Evolutionary conservation across 2,797 vertebrate genomes (phyloP).

Genomic region (Fistularia tabacaria): DNA sequence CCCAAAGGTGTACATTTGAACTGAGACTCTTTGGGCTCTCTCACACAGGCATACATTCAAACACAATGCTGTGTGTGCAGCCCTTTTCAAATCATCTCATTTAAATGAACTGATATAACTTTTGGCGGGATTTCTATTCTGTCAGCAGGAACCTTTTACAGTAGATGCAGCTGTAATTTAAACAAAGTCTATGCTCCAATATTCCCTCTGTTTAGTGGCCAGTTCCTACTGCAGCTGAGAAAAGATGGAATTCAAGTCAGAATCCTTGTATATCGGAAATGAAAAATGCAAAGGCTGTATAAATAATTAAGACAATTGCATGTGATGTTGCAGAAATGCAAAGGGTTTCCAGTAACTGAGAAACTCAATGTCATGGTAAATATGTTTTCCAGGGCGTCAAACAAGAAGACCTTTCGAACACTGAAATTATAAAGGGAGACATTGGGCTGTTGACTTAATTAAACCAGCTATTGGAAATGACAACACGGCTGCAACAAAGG

Average conservation of each 20-base stretch:
- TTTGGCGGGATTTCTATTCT: constrained; percentile 18
- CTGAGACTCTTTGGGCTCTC: not conserved
- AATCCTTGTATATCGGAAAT: not conserved
- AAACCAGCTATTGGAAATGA: too few relatives aligned
- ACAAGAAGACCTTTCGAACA: too few relatives aligned
- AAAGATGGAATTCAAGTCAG: not conserved
- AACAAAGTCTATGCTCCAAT: constrained; percentile 14
- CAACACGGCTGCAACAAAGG: too few relatives aligned
- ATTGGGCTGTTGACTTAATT: too few relatives aligned
- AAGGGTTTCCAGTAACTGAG: too few relatives aligned
- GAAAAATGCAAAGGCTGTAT: not conserved
- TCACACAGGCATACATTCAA: constrained; percentile 1
- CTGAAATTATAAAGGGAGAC: too few relatives aligned
- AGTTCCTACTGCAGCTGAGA: not conserved
- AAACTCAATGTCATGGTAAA: too few relatives aligned
- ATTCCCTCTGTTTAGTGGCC: not conserved
- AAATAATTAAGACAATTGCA: too few relatives aligned
- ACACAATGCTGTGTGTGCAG: not conserved
- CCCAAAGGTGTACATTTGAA: not conserved
- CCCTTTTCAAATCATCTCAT: constrained; percentile 10
- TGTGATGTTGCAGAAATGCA: too few relatives aligned
- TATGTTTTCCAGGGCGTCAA: too few relatives aligned
- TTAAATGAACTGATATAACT: constrained; percentile 11
- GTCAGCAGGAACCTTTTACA: constrained; percentile 10
- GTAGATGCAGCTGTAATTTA: constrained; percentile 17